These are phyloP conservation scores for Eubucco bourcierii DNA, from an alignment of 2,113 vertebrate species.

Conservation along the genomic window DNA sequence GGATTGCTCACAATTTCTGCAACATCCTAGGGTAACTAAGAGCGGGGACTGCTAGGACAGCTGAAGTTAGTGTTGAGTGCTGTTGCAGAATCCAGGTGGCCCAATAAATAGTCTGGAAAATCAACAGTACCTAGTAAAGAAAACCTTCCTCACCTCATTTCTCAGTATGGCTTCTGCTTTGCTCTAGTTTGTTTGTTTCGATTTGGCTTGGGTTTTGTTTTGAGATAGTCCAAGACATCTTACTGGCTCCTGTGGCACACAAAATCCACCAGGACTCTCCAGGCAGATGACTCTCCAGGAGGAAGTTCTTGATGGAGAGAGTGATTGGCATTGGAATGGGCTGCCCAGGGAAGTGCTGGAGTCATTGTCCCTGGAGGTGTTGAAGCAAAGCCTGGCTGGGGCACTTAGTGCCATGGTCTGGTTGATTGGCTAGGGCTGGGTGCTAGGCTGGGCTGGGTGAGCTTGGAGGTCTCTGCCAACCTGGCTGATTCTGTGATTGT, in stretches of 20 bases:
- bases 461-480: no score
- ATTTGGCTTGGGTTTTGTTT: not conserved
- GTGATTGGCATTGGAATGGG: no score
- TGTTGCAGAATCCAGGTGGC: not conserved
- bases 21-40: not conserved
- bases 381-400: no score
- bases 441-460: no score
- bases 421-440: no score
- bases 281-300: not conserved
- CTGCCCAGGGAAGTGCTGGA: no score
- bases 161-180: not conserved
- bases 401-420: no score
- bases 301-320: no score
- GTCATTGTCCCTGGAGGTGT: no score
- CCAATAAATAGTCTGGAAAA: not conserved
- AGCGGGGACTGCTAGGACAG: not conserved
- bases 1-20: not conserved
- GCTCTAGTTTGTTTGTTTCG: no score
- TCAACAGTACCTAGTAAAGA: not conserved
- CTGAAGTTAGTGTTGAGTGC: not conserved
- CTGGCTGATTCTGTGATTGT: no score
- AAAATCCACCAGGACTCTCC: not conserved
- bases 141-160: not conserved
- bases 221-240: not conserved
- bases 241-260: not conserved